Conservation (phyloP, 2,888 invertebrate species). For the Lacanobia oleracea region DNA sequence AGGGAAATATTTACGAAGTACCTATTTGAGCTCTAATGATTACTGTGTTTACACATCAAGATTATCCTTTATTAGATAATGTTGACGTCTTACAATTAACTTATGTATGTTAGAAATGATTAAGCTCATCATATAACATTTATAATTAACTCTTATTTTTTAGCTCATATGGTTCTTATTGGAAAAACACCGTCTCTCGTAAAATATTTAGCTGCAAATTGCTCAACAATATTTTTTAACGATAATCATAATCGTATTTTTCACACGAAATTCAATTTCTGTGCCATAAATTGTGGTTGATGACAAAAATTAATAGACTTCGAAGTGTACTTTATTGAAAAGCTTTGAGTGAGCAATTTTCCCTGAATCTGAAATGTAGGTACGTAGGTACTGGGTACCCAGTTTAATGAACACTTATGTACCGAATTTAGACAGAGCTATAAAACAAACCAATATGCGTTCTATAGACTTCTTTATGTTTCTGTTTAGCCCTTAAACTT, state of each 20-base stretch:
- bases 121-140: not conserved
- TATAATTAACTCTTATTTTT: too few species aligned
- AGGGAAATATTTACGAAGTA: constrained; percentile 1
- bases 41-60: not conserved
- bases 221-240: constrained; percentile 34
- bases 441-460: constrained; percentile 42
- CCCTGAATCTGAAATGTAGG: constrained; percentile 9
- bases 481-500: constrained; percentile 41
- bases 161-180: not conserved
- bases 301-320: constrained; percentile 48
- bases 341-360: constrained; percentile 45
- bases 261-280: constrained; percentile 49
- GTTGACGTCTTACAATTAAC: not conserved
- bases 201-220: constrained; percentile 11
- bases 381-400: not conserved
- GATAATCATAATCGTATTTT: constrained; percentile 50
- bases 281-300: constrained; percentile 41
- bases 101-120: not conserved
- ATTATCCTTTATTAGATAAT: not conserved
- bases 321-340: constrained; percentile 43
- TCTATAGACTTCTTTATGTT: constrained; percentile 38
- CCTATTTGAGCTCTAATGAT: not conserved
- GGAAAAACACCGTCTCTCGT: not conserved
- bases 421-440: constrained; percentile 38
- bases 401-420: constrained; percentile 42